These are phyloP conservation scores for Caenorhabditis sp. DNA, from an alignment of 2,888 invertebrate species.

Conservation along the genomic window DNA sequence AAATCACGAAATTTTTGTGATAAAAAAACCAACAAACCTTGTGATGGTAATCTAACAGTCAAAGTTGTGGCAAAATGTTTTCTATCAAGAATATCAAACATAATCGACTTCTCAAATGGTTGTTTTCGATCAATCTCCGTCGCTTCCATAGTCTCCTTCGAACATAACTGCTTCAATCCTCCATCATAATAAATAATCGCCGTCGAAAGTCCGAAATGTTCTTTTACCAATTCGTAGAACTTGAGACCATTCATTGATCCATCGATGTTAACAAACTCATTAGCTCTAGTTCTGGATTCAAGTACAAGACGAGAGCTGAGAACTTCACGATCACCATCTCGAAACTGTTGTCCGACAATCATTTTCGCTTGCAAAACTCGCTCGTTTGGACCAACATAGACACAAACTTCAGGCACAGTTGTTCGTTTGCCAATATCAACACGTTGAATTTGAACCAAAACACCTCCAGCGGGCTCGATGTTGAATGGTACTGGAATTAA, in stretches of 20 bases:
- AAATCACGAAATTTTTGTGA: no score
- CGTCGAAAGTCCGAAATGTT: conserved; percentile 21
- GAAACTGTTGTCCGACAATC: conserved; percentile 34
- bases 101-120: conserved; percentile 42
- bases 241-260: conserved; percentile 8
- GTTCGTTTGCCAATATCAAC: conserved; percentile 42
- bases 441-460: conserved; percentile 28
- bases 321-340: conserved; percentile 20
- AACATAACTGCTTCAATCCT: conserved; percentile 24
- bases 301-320: conserved; percentile 11
- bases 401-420: conserved; percentile 26
- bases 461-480: background rate
- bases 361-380: conserved; percentile 30
- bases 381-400: conserved; percentile 21
- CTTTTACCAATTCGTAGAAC: conserved; percentile 2
- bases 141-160: conserved; percentile 12
- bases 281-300: conserved; percentile 10
- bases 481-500: background rate
- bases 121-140: conserved; percentile 18
- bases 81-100: conserved; percentile 58
- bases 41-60: conserved; percentile 51
- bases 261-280: conserved; percentile 42
- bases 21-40: conserved; percentile 14
- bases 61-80: conserved; percentile 53
- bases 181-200: conserved; percentile 50